Evolutionary conservation across 2,113 vertebrate species (phyloP).

Genomic region (Bos indicus): DNA sequence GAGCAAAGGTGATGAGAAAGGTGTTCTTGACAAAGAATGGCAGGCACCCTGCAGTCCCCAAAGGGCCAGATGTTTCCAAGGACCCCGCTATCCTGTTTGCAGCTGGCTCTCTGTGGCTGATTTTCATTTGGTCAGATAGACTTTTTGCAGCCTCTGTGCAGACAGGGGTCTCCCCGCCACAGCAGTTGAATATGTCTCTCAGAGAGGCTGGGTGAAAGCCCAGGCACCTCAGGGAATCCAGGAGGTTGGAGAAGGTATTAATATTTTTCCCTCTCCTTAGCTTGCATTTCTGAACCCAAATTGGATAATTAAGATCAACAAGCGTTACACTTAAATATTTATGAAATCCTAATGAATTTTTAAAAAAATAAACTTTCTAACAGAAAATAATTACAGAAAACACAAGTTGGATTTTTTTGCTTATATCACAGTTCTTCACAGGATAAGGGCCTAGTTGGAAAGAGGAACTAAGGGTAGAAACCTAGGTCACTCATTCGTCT

Average conservation of each 20-base stretch:
- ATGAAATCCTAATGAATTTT: background rate
- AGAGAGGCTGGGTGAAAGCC: conserved; percentile 35
- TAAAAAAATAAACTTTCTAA: background rate
- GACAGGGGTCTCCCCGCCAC: background rate
- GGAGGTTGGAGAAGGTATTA: background rate
- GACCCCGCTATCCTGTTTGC: background rate
- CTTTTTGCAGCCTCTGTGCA: background rate
- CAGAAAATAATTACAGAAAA: background rate
- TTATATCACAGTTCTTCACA: background rate
- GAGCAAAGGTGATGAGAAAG: conserved; percentile 5
- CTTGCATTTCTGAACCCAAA: background rate
- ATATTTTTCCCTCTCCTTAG: background rate
- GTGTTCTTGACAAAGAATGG: background rate
- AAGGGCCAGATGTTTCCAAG: background rate
- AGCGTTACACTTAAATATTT: conserved; percentile 26
- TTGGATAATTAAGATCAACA: conserved; percentile 16
- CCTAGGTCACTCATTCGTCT: background rate
- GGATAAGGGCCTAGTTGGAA: background rate
- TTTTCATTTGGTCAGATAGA: conserved; percentile 33
- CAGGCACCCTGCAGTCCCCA: background rate
- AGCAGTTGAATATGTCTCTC: background rate
- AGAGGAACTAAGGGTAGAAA: background rate
- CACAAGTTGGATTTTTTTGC: background rate
- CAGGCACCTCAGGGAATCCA: conserved; percentile 40
- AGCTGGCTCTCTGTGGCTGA: background rate